These are phyloP conservation scores for Gopherus flavomarginatus DNA, from an alignment of 2,113 vertebrate genomes.

Conservation along the genomic window DNA sequence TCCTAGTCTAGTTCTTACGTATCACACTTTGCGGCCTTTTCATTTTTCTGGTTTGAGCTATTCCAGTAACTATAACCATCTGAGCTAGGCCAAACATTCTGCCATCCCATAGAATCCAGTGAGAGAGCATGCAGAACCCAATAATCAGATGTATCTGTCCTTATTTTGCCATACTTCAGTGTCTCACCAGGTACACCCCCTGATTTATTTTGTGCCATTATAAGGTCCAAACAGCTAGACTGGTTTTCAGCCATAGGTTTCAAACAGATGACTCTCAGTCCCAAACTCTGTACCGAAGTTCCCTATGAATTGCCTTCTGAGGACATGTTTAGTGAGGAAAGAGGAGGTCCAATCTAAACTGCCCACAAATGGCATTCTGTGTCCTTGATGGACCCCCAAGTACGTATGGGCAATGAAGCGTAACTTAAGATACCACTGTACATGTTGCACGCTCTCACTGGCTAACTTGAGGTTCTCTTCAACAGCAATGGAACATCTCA, in stretches of 20 bases:
- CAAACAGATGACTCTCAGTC: not conserved
- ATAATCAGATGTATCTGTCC: not conserved
- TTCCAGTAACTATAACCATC: not conserved
- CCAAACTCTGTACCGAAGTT: not conserved
- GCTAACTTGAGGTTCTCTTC: not conserved
- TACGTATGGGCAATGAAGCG: not conserved
- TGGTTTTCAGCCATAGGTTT: not conserved
- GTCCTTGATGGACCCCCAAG: not conserved
- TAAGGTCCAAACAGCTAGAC: not conserved
- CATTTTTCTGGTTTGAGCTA: not conserved
- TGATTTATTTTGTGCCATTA: not conserved
- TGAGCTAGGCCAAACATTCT: not conserved
- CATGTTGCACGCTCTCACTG: conserved; percentile 7
- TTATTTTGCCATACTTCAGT: not conserved
- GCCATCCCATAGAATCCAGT: too few species aligned
- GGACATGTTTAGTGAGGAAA: not conserved
- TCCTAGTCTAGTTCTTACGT: conserved; percentile 19
- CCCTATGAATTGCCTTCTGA: not conserved
- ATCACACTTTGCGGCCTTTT: not conserved
- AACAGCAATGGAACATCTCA: not conserved
- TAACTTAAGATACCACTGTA: not conserved
- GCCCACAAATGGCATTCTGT: not conserved
- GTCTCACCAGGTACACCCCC: not conserved
- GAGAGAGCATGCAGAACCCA: too few species aligned
- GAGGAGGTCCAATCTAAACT: not conserved